phyloP scores from a whole-genome alignment of 2,888 invertebrate genomes.

The Trichogramma dendrolimi region DNA sequence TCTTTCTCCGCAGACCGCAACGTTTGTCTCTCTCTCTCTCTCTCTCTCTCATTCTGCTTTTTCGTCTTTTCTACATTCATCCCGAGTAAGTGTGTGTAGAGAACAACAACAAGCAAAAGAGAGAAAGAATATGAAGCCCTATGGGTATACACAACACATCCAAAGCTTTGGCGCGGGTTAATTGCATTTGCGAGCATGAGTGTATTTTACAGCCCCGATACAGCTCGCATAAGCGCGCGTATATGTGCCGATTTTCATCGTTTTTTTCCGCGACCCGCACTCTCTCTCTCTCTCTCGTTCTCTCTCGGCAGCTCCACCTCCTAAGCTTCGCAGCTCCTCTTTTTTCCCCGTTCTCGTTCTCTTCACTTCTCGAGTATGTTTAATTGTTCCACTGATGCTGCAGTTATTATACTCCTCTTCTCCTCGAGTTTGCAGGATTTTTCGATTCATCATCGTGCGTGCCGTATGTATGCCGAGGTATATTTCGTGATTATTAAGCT shows the following conservation, averaged over 20 bases:
- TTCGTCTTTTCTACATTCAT: slow-evolving; percentile 23
- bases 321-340: slow-evolving; percentile 13
- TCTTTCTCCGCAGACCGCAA: slow-evolving; percentile 29
- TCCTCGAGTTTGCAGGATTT: slow-evolving; percentile 18
- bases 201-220: slow-evolving; percentile 43
- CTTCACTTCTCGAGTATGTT: slow-evolving; percentile 36
- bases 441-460: slow-evolving; percentile 17
- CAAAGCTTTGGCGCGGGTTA: slow-evolving; percentile 41
- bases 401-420: slow-evolving; percentile 25
- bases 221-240: slow-evolving; percentile 13
- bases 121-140: slow-evolving; percentile 36
- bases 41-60: slow-evolving; percentile 13
- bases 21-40: slow-evolving; percentile 32
- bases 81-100: slow-evolving; percentile 10
- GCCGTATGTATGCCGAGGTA: no score
- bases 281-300: no score
- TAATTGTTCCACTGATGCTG: slow-evolving; percentile 42
- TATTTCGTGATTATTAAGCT: no score
- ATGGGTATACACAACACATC: neutral
- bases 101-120: neutral
- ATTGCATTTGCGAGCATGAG: slow-evolving; percentile 47
- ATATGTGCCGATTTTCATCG: slow-evolving; percentile 39
- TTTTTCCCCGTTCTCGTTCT: slow-evolving; percentile 17
- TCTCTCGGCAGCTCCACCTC: slow-evolving; percentile 18
- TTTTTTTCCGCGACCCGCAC: slow-evolving; percentile 37